phyloP scores from a whole-genome alignment of 2,888 invertebrate species.

The Ichneumon xanthorius region DNA sequence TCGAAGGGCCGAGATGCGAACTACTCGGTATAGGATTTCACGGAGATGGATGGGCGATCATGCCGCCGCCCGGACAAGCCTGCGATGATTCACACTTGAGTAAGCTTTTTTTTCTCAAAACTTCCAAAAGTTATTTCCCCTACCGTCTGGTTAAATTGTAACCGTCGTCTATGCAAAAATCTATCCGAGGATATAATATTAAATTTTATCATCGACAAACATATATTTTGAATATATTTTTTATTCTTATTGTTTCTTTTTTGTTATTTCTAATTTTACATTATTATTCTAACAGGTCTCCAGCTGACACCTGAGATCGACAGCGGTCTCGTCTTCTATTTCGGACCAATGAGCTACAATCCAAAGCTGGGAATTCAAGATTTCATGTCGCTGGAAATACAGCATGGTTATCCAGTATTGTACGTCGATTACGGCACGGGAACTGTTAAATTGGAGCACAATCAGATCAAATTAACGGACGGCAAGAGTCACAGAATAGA shows the following conservation, averaged over 20 bases:
- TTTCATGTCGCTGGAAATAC: conserved; percentile 95
- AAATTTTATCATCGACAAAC: not conserved
- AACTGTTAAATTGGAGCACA: conserved; percentile 89
- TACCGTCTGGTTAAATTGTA: not conserved
- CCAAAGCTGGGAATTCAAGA: conserved; percentile 90
- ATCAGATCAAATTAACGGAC: conserved; percentile 91
- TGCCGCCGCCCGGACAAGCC: conserved; percentile 92
- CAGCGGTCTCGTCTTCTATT: conserved; percentile 95
- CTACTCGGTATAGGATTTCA: conserved; percentile 94
- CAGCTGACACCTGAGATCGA: conserved; percentile 92
- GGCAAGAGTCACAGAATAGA: conserved; percentile 95
- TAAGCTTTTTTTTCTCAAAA: conserved; percentile 62
- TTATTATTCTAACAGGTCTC: conserved; percentile 83
- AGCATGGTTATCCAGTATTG: conserved; percentile 93
- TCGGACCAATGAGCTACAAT: conserved; percentile 92
- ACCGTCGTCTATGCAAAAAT: not conserved
- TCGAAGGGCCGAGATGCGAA: conserved; percentile 96
- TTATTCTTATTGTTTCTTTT: not conserved
- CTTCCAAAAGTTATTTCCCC: not conserved
- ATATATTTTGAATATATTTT: not conserved
- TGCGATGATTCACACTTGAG: conserved; percentile 91
- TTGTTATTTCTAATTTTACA: not conserved
- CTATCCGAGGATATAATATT: not conserved
- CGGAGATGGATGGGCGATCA: conserved; percentile 97
- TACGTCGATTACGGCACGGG: conserved; percentile 96